Conservation (phyloP, 2,888 invertebrate species). For the Gnatocerus cornutus region DNA sequence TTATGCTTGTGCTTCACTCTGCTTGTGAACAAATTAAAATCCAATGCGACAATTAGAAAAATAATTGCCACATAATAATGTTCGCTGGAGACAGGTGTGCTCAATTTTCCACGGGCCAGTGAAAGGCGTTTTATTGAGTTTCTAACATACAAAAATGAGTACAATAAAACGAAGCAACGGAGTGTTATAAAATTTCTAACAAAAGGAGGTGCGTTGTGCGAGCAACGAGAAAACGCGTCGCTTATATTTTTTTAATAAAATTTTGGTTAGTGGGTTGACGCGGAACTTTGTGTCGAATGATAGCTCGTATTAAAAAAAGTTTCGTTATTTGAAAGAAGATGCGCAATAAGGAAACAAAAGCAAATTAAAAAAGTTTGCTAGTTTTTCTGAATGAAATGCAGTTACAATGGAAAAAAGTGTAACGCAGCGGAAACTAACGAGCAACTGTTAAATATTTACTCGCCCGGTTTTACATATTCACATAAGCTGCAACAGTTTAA, state of each 20-base stretch:
- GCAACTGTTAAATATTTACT: neutral
- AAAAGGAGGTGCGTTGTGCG: slow-evolving; percentile 7
- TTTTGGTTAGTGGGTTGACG: slow-evolving; percentile 5
- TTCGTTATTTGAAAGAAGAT: too few species aligned
- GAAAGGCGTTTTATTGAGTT: slow-evolving; percentile 19
- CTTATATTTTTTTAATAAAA: slow-evolving; percentile 28
- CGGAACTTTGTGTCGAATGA: slow-evolving; percentile 14
- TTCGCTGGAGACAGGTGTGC: neutral
- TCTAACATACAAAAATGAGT: slow-evolving; percentile 29
- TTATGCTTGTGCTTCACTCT: slow-evolving; percentile 1
- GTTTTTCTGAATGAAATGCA: too few species aligned
- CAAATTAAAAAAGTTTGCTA: too few species aligned
- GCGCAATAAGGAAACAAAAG: too few species aligned
- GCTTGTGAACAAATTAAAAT: slow-evolving; percentile 13
- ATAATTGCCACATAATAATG: neutral
- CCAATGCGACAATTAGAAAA: slow-evolving; percentile 6
- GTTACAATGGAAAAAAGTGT: too few species aligned
- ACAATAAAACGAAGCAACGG: slow-evolving; percentile 16
- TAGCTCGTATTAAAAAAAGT: slow-evolving; percentile 15
- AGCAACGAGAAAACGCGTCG: slow-evolving; percentile 13
- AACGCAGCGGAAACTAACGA: neutral
- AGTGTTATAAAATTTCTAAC: slow-evolving; percentile 26
- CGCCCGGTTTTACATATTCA: neutral
- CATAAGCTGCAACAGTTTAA: neutral
- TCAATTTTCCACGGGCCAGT: slow-evolving; percentile 1